Evolutionary conservation across 2,797 vertebrate species (phyloP), one percentile per base, ranked within the genome.

Genomic region (Alosa sapidissima): DNA sequence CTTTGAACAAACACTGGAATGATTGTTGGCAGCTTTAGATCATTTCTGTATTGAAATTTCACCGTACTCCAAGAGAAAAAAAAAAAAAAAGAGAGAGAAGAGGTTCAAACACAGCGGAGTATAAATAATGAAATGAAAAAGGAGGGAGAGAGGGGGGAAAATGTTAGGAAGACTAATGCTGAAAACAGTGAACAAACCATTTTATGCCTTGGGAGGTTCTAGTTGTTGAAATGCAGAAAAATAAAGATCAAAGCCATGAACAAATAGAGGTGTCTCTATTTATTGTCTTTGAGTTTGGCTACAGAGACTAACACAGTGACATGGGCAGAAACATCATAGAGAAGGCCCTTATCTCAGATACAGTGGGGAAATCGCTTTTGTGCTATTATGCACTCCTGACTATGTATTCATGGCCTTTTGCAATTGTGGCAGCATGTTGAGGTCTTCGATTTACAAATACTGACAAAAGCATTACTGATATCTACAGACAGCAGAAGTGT

Each of bases 171-270:
- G 83, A 82, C 85, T 81, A 87, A 92, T 92, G 90, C 41, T 87
- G 91, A 92, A 90, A 87, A 90, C 89, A 82, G 88, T 87, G 89
- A 91, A 87, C 88, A 83, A 9, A 88, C 89, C 93, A 90, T 94
- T 95, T 93, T 91, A 88, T 91, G 89, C 91, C 90, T 75, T 89
- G 89, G 89, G 91, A 84, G 84, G 55, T 84, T 85, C 55, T 10
- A 55, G 72, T 82, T 85, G 51, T 86, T 78, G 36, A 85, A 68
- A 83, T 68, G 68, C 65, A 83, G 84, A 91, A 91, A 92, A 92
- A 91, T 86, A 9, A 88, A 92, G 91, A 93, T 93, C 91, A 94
- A 92, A 89, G 83, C 33, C 84, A 81, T 52, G 72, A 85, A 87
- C 91, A 91, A 91, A 92, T 90, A 83, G 86, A 87, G 87, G 90